A percentile compares a stretch with the other conserved stretches of the same genome.
Evolutionary conservation across 2,113 vertebrate species (phyloP).

Genomic region (Scortum barcoo): DNA sequence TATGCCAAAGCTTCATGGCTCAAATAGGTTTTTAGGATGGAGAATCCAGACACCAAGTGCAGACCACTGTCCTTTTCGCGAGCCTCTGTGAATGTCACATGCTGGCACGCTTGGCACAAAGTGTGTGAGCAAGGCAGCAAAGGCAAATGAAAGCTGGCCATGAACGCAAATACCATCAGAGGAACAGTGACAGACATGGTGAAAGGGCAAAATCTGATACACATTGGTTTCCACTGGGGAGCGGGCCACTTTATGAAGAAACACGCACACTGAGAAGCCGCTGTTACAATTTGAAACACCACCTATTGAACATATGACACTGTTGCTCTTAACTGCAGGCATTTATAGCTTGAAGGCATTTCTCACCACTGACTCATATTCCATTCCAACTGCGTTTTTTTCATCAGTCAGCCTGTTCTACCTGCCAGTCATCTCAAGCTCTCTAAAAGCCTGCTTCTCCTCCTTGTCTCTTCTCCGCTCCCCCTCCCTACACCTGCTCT

Average conservation of each 20-base stretch:
- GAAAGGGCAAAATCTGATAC: constrained; percentile 75
- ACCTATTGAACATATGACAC: constrained; percentile 47
- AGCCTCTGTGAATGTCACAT: constrained; percentile 78
- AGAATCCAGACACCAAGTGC: constrained; percentile 56
- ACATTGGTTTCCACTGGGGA: constrained; percentile 47
- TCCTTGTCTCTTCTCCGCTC: constrained; percentile 28
- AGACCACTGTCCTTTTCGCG: constrained; percentile 70
- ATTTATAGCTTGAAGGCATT: constrained; percentile 57
- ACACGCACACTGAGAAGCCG: constrained; percentile 32
- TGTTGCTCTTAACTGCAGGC: constrained; percentile 60
- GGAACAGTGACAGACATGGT: constrained; percentile 60
- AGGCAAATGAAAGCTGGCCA: constrained; percentile 68
- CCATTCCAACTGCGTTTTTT: constrained; percentile 36
- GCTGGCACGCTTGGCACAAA: constrained; percentile 72
- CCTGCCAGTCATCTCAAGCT: constrained; percentile 70
- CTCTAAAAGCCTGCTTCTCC: constrained; percentile 52
- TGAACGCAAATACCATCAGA: constrained; percentile 77
- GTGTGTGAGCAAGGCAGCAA: constrained; percentile 36
- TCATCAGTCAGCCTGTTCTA: constrained; percentile 42
- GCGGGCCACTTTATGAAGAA: constrained; percentile 46
- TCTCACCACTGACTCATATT: constrained; percentile 30
- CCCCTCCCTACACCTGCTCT: constrained; percentile 43
- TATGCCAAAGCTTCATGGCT: constrained; percentile 74
- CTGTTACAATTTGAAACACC: constrained; percentile 58
- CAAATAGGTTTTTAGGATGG: constrained; percentile 71